These are phyloP conservation scores for Heliconius hermathena DNA, from an alignment of 1,140 invertebrate species.

Conservation along the genomic window DNA sequence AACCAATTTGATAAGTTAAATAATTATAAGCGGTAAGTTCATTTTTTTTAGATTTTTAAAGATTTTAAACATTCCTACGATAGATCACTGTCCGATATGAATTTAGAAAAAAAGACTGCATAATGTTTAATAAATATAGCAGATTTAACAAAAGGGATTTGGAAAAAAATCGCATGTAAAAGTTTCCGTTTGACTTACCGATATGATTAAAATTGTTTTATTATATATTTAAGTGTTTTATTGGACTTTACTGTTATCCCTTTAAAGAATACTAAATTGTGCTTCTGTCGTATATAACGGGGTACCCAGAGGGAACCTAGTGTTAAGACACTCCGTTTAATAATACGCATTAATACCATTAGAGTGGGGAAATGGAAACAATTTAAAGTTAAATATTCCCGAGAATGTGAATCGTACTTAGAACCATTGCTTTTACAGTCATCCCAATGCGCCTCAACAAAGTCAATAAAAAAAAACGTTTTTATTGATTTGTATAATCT, in stretches of 20 bases:
- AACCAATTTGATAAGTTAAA: conserved; percentile 20
- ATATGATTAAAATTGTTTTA: conserved; percentile 49
- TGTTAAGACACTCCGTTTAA: too few species aligned
- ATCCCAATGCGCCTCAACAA: too few species aligned
- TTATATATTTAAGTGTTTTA: conserved; percentile 32
- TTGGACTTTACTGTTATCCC: neutral
- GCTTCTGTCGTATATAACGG: too few species aligned
- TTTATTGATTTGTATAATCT: too few species aligned
- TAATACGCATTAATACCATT: too few species aligned
- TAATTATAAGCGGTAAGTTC: conserved; percentile 23
- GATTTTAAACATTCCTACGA: conserved; percentile 33
- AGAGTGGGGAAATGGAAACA: too few species aligned
- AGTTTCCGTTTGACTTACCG: conserved; percentile 41
- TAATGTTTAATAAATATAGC: conserved; percentile 43
- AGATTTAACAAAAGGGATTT: conserved; percentile 24
- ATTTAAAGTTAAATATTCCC: too few species aligned
- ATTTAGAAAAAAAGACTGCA: conserved; percentile 49
- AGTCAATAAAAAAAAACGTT: too few species aligned
- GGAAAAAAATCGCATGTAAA: conserved; percentile 31
- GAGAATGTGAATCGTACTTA: too few species aligned
- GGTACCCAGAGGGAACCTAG: too few species aligned
- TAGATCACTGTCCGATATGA: conserved; percentile 37
- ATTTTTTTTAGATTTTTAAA: conserved; percentile 25
- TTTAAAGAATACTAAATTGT: too few species aligned
- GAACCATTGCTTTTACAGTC: too few species aligned